Evolutionary conservation across 2,888 invertebrate genomes (phyloP), one percentile per base, ranked within the genome.

Genomic region (Ophion ventricosus): DNA sequence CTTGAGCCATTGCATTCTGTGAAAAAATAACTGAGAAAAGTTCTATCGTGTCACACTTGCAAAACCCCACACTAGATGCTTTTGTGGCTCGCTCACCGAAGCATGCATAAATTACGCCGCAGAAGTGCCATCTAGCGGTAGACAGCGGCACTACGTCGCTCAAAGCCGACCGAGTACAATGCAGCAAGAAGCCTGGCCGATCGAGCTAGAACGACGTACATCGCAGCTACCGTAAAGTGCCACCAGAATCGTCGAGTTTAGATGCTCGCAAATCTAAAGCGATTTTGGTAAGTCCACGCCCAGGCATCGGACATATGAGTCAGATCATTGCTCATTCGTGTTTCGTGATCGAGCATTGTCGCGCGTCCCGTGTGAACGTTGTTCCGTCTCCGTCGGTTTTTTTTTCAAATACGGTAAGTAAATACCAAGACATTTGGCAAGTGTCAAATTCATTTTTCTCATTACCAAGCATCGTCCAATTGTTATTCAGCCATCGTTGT

Each of bases 391-490:
- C 17, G 49, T 49, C 43, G 66, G 26, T 72, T 26, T 63, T 76
- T 57, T 26, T 63, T 76, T 57, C 29, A 59, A 64, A 72, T 20
- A 49, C 75, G 75, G 76, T 80, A 61, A 76, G 83, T 72, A 40
- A 72, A 67, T 69, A 64, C 49, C 20, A n/a, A 56, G 40, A 26
- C 29, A 75, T 10, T 26, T 54, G 23, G 25, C 2, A 43, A 40
- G 10, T 10, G 14, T 66, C 57, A 56, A 56, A 35, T 76, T 75
- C 29, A 26, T 63, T 75, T 29, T 7, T 43, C 14, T 17, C 3
- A 10, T 14, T 54, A 26, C 14, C 20, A 20, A 49, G 49, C 63
- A 29, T 40, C n/a, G 14, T 29, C 23, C 25, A 20, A 59, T 59
- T 20, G 20, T n/a, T 20, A 49, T 17, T 25, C 14, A 35, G 17